phyloP scores from a whole-genome alignment of 1,140 invertebrate genomes.

The Macrosteles quadrilineatus region DNA sequence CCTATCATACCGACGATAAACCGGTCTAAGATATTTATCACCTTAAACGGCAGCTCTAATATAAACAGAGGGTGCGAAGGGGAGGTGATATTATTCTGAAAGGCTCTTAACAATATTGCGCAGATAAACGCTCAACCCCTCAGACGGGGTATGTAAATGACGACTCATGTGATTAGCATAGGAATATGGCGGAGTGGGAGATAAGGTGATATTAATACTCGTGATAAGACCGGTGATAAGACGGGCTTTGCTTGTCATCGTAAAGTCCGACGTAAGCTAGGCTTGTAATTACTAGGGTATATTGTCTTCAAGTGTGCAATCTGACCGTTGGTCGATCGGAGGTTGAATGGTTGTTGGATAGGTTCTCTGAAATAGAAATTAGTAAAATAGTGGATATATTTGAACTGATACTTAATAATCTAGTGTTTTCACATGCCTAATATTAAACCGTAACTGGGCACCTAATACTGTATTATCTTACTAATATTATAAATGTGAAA shows the following conservation, averaged over 20 bases:
- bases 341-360: too few species aligned
- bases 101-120: constrained; percentile 12
- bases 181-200: constrained; percentile 3
- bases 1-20: too few species aligned
- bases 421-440: too few species aligned
- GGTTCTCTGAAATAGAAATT: too few species aligned
- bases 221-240: not conserved
- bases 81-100: constrained; percentile 4
- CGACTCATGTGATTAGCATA: constrained; percentile 16
- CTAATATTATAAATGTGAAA: too few species aligned
- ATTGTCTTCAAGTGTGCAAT: too few species aligned
- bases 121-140: not conserved
- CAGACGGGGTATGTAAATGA: constrained; percentile 1
- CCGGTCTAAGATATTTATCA: constrained; percentile 8
- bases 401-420: too few species aligned
- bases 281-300: not conserved
- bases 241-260: not conserved
- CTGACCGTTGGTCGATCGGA: too few species aligned
- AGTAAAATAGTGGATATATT: too few species aligned
- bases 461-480: too few species aligned
- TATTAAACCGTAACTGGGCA: too few species aligned
- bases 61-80: constrained; percentile 8
- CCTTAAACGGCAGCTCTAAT: constrained; percentile 8
- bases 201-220: constrained; percentile 10
- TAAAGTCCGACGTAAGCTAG: not conserved